Percentiles rank a stretch among this genome's conserved stretches.
These are phyloP conservation scores for Diadophis punctatus DNA, from an alignment of 2,113 vertebrate genomes.

Conservation along the genomic window DNA sequence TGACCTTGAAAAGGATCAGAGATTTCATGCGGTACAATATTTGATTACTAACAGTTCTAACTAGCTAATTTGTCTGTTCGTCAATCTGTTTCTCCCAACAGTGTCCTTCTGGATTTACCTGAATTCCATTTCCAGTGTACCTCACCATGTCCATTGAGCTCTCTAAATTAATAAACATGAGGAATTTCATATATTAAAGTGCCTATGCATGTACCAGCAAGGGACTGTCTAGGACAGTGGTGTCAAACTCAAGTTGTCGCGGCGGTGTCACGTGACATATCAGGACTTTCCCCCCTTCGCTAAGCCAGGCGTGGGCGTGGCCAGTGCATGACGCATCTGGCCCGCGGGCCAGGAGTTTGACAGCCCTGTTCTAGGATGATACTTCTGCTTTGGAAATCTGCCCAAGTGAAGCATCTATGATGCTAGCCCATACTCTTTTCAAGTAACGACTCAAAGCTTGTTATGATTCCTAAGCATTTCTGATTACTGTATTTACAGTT, in stretches of 20 bases:
- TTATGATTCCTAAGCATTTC: background rate
- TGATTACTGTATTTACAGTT: background rate
- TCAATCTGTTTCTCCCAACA: background rate
- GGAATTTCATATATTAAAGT: background rate
- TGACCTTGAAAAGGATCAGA: background rate
- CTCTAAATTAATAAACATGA: background rate
- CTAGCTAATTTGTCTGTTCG: background rate
- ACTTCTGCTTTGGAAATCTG: background rate
- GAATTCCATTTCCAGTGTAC: background rate
- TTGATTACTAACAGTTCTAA: background rate
- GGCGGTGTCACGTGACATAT: no score
- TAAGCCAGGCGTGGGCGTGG: no score
- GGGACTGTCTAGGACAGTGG: background rate
- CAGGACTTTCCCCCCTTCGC: no score
- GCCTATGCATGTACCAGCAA: background rate
- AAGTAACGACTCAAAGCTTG: background rate
- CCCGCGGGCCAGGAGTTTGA: no score
- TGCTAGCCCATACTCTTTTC: background rate
- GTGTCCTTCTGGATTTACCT: background rate
- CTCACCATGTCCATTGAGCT: background rate
- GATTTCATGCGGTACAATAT: background rate
- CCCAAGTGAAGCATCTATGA: background rate
- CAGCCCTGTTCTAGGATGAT: no score
- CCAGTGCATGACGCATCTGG: no score
- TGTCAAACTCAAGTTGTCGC: no score